Evolutionary conservation across 1,140 invertebrate species (phyloP), one percentile per base, ranked within the genome.

Genomic region (Batillaria attramentaria): DNA sequence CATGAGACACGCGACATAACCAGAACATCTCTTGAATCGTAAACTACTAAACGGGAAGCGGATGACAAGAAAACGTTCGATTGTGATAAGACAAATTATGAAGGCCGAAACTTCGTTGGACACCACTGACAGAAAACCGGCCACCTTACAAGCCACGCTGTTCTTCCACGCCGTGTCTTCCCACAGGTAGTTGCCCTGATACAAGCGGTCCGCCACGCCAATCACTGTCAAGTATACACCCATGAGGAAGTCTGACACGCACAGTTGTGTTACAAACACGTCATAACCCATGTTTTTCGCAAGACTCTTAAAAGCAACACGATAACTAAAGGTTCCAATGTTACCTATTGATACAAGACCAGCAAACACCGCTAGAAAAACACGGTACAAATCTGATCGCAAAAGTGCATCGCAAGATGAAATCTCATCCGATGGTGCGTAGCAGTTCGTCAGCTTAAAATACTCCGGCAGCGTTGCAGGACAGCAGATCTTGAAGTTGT

Each of bases 191-290:
- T n/a, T 62, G 24, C 85, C 87, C 13, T 82, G 72, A 73, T 83
- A 89, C 31, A 54, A 33, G 20, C 78, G 66, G 69, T 89, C 87
- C 1, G 86, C 85, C 1, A 74, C 50, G 39, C 85, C 87, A n/a
- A 89, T 88, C 18, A 88, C 84, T 16, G 84, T 65, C 46, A 89
- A 35, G 54, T 89, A 89, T 1, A 89, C 65, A 16, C 87, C 87
- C 87, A 88, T 89, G 18, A 86, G 69, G 28, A 87, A 79, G 69
- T 88, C 87, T 28, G 85, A 81, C 16, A 83, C 42, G 42, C 81
- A 80, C 18, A 88, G 72, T n/a, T n/a, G n/a, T n/a, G n/a, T n/a
- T n/a, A n/a, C n/a, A n/a, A n/a, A n/a, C n/a, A n/a, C n/a, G n/a
- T n/a, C n/a, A n/a, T n/a, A n/a, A n/a, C n/a, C n/a, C n/a, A n/a